Evolutionary conservation across 2,888 invertebrate species (phyloP), one percentile per base, ranked within the genome.

Genomic region (Koerneria pararmatus): DNA sequence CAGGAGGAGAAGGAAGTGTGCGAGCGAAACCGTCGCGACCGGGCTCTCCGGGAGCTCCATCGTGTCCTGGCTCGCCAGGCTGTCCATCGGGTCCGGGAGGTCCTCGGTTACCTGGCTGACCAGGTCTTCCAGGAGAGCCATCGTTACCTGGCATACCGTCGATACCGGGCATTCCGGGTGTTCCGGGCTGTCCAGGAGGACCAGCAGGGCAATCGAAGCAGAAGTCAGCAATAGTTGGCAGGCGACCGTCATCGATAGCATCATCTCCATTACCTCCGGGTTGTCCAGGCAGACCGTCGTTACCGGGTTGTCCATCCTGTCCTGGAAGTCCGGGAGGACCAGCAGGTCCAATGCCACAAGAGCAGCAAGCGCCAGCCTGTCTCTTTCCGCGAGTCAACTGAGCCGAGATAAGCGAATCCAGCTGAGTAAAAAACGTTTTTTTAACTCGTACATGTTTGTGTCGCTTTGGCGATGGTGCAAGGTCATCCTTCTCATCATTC

Each of bases 201-300:
- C 65, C 65, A 3, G 64, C 64, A 41, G 64, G 64, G 46, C 64
- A 64, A 56, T 64, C 64, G 64, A 64, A 64, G 64, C 64, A 64
- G 64, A 64, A 64, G 54, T 54, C 54, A 46, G 54, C 64, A 32
- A 41, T 56, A 1, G 64, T 54, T 3, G 64, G 54, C 54, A 37
- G 64, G 24, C 24, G 29, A 46, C 34, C n/a, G 54, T 37, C 24
- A 34, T 64, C 64, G 15, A 15, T 19, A n/a, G 64, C 64, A 48
- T 64, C 64, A 54, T 63, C 29, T 64, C 64, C 64, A 32, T 54
- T 54, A 3, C 54, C 54, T 54, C 64, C 64, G 41, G 64, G 54
- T 22, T 64, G 41, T 64, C 64, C 64, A 48, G 64, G 56, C 37
- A 32, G 64, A 31, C 64, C 64, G 56, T 64, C 64, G 64, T 64